phyloP scores from a whole-genome alignment of 2,888 invertebrate genomes.

The Heliconius sara region DNA sequence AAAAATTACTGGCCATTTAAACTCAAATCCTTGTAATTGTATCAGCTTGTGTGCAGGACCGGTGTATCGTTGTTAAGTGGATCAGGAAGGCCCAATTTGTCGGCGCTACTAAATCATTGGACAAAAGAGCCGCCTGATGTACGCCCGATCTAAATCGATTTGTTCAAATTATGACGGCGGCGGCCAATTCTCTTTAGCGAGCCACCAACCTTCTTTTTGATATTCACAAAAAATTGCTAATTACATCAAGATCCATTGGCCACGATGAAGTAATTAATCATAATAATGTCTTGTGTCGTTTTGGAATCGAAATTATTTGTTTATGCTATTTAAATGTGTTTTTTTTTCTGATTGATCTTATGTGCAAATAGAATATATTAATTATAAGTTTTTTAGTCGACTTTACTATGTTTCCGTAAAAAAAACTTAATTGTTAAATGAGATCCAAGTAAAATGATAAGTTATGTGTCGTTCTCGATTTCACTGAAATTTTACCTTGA shows the following conservation, averaged over 20 bases:
- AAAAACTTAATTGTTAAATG: no score
- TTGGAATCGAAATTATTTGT: background rate
- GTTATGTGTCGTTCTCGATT: no score
- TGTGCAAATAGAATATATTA: background rate
- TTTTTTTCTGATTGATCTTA: no score
- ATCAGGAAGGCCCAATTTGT: conserved; percentile 76
- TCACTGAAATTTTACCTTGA: no score
- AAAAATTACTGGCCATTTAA: conserved; percentile 75
- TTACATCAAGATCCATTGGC: conserved; percentile 13
- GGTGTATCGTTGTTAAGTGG: conserved; percentile 64
- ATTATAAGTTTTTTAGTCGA: background rate
- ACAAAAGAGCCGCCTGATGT: conserved; percentile 80
- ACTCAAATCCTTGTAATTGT: conserved; percentile 77
- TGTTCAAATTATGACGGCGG: conserved; percentile 75
- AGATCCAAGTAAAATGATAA: no score
- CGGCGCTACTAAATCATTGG: conserved; percentile 79
- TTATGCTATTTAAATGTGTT: background rate
- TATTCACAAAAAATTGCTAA: conserved; percentile 32
- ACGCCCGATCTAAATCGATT: conserved; percentile 81
- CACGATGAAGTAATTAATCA: conserved; percentile 1
- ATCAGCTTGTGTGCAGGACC: conserved; percentile 62
- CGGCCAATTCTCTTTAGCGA: conserved; percentile 39
- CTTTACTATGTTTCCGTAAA: no score
- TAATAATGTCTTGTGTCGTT: background rate
- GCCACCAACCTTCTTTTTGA: conserved; percentile 34